Evolutionary conservation across 2,888 invertebrate genomes (phyloP).

Genomic region (Thalpophila matura): DNA sequence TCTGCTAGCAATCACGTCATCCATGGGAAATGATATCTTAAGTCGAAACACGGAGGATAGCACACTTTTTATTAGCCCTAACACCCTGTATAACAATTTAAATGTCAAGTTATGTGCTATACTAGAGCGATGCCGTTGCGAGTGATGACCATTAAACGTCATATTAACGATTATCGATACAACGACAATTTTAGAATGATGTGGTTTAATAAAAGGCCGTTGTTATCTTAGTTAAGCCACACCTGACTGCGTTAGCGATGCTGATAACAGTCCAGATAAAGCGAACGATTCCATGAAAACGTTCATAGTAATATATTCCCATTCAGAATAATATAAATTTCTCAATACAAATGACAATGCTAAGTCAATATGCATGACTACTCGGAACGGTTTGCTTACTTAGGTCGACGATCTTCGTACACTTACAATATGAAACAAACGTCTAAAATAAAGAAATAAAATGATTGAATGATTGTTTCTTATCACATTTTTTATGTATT

Average conservation of each 20-base stretch:
- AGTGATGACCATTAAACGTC: too few relatives aligned
- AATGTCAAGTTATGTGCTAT: too few relatives aligned
- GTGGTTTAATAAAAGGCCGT: constrained; percentile 25
- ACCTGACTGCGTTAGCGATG: constrained; percentile 63
- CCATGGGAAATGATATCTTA: not conserved
- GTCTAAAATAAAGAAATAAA: not conserved
- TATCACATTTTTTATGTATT: not conserved
- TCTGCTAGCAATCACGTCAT: not conserved
- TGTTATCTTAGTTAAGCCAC: constrained; percentile 60
- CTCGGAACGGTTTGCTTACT: constrained; percentile 7
- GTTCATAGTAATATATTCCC: constrained; percentile 37
- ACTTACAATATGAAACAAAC: not conserved
- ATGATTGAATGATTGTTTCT: not conserved
- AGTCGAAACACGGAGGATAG: not conserved
- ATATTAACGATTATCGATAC: constrained; percentile 17
- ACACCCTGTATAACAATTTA: too few relatives aligned
- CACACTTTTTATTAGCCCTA: too few relatives aligned
- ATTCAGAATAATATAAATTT: constrained; percentile 42
- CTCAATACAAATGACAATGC: constrained; percentile 35
- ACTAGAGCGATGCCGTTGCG: too few relatives aligned
- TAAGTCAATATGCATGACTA: constrained; percentile 18
- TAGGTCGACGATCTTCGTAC: constrained; percentile 5
- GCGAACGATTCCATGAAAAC: constrained; percentile 58
- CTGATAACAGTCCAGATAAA: constrained; percentile 66
- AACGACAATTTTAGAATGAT: constrained; percentile 26